phyloP scores from a whole-genome alignment of 1,140 invertebrate genomes.

The Drosophila bifasciata region DNA sequence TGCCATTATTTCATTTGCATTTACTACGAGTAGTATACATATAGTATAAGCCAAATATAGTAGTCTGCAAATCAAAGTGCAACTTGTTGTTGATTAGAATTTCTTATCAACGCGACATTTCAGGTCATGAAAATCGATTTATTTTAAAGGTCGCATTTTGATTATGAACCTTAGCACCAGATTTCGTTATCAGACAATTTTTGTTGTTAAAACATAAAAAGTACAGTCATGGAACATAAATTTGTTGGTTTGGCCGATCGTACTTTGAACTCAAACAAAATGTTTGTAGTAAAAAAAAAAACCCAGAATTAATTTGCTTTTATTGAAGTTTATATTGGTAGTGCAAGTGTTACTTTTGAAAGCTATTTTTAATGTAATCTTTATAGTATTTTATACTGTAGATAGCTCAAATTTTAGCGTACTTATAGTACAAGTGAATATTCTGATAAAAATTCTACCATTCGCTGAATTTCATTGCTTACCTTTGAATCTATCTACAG shows the following conservation, averaged over 20 bases:
- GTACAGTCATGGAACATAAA: constrained; percentile 5
- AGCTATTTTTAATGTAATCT: too few relatives aligned
- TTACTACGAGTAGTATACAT: too few relatives aligned
- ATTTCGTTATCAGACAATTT: constrained; percentile 19
- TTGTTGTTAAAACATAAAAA: constrained; percentile 22
- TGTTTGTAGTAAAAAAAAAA: constrained; percentile 1
- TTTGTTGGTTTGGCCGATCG: constrained; percentile 10
- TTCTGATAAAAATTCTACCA: too few relatives aligned
- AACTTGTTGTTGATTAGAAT: background rate
- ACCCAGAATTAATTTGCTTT: background rate
- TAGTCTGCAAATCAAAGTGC: too few relatives aligned
- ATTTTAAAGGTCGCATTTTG: constrained; percentile 3
- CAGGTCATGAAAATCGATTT: background rate
- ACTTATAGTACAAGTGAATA: too few relatives aligned
- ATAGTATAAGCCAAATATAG: too few relatives aligned
- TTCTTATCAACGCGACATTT: background rate
- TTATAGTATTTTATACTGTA: too few relatives aligned
- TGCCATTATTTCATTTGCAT: too few relatives aligned
- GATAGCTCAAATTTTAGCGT: too few relatives aligned
- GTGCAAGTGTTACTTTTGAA: too few relatives aligned
- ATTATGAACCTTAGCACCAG: background rate
- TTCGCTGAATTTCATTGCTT: too few relatives aligned
- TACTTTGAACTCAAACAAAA: constrained; percentile 13
- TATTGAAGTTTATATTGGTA: background rate
- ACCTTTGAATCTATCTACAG: too few relatives aligned